Conservation (phyloP, 2,888 invertebrate species). For the Trisateles emortualis region DNA sequence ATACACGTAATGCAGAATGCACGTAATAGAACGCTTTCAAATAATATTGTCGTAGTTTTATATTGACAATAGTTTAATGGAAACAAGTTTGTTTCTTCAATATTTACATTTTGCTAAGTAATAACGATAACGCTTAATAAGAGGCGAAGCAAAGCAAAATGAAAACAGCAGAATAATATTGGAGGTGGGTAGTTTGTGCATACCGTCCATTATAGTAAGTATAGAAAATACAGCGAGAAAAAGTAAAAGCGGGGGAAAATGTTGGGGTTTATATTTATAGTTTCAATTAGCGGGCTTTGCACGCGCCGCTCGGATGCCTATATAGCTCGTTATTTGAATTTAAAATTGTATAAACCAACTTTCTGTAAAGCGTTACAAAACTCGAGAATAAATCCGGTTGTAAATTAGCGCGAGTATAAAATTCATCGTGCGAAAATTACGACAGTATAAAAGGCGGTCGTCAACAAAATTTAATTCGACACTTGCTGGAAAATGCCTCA, state of each 20-base stretch:
- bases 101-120: constrained; percentile 49
- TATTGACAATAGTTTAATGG: constrained; percentile 19
- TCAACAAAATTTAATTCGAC: constrained; percentile 76
- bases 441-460: constrained; percentile 70
- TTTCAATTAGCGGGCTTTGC: constrained; percentile 80
- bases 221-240: constrained; percentile 62
- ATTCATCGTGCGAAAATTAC: constrained; percentile 73
- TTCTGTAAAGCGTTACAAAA: constrained; percentile 36
- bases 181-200: constrained; percentile 36
- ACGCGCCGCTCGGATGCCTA: constrained; percentile 61
- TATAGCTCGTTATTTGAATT: constrained; percentile 60
- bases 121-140: constrained; percentile 45
- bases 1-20: no score
- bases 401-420: constrained; percentile 68
- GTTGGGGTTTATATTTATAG: constrained; percentile 79
- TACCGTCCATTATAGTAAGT: constrained; percentile 50
- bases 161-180: no score
- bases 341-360: constrained; percentile 51
- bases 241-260: constrained; percentile 69
- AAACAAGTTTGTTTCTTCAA: constrained; percentile 28
- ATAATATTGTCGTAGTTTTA: constrained; percentile 29
- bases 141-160: constrained; percentile 26
- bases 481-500: constrained; percentile 68
- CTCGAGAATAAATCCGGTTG: constrained; percentile 51
- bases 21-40: constrained; percentile 47